These are phyloP conservation scores for Chirona hameri DNA, from an alignment of 2,888 invertebrate genomes.

Conservation along the genomic window DNA sequence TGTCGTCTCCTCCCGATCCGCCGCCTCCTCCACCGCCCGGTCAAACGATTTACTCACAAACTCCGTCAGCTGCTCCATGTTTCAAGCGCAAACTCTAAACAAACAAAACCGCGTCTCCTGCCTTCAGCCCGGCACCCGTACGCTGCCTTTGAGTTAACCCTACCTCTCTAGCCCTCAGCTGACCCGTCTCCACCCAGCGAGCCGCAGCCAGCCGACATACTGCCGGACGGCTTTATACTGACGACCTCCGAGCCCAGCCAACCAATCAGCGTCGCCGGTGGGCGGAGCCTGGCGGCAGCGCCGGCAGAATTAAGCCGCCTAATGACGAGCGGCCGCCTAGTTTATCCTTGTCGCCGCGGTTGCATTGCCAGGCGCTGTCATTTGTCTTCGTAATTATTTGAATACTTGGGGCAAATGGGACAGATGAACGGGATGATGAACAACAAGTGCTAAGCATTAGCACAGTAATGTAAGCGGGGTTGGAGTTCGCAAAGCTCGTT, in stretches of 20 bases:
- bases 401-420: conserved; percentile 5
- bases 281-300: neutral
- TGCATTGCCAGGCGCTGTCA: neutral
- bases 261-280: neutral
- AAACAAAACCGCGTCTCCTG: too few relatives aligned
- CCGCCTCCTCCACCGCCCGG: neutral
- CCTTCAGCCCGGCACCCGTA: neutral
- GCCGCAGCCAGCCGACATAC: neutral
- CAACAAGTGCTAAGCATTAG: neutral
- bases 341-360: conserved; percentile 13
- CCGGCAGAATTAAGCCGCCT: neutral
- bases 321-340: neutral
- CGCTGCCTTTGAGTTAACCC: too few relatives aligned
- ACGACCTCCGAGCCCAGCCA: neutral
- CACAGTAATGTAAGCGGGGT: neutral
- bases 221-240: neutral
- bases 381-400: conserved; percentile 23
- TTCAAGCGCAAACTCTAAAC: too few relatives aligned
- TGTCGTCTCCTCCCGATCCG: neutral
- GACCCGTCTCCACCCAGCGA: too few relatives aligned
- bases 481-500: neutral
- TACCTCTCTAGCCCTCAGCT: too few relatives aligned
- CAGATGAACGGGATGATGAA: conserved; percentile 13
- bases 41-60: conserved; percentile 5
- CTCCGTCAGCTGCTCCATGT: neutral